Evolutionary conservation across 2,113 vertebrate genomes (phyloP), one percentile per base, ranked within the genome.

Genomic region (Pleuronectes platessa): DNA sequence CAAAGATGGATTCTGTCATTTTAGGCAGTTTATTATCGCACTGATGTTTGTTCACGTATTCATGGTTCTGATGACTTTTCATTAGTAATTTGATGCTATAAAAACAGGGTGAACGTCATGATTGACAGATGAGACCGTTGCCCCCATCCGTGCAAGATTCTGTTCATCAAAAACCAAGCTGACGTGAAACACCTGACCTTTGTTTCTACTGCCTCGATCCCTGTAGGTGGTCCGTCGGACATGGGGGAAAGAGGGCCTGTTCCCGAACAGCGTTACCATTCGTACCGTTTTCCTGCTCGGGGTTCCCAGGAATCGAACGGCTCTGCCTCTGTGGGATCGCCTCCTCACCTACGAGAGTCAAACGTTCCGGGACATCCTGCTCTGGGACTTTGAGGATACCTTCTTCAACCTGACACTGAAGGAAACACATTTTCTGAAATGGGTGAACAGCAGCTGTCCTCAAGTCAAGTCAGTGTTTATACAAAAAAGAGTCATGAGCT

Each of bases 401-500:
- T 99, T 99, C 90, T 99, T 99, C 92, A 99, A 99, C 83, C 85
- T 99, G 85, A 99, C 98, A 0, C 93, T 99, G 63, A 99, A 99
- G 89, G 98, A 99, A 93, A 97, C 96, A 0, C 96, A 99, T 83
- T 99, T 99, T 77, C 94, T 99, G 12, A 88, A 92, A 63, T 99
- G 98, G 98, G 88, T 98, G 18, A 95, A 96, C 24, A 85, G 84
- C 20, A 97, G 95, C 90, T 99, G 98, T 76, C 90, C 93, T 10
- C 72, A 88, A 0, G 95, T 94, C 71, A 95, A 94, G 92, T 93
- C 42, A 68, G 90, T 89, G 7, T 68, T 14, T 42, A 27, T 7
- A 7, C 31, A 31, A 7, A 31, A 31, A 31, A 31, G 12, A 20
- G 11, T 53, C 5, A 14, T 12, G 12, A 53, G 5, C 9, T 55